Base-by-base conservation (phyloP, 1,140 invertebrate species). In the Pseudomyrmex concolor region DNA sequence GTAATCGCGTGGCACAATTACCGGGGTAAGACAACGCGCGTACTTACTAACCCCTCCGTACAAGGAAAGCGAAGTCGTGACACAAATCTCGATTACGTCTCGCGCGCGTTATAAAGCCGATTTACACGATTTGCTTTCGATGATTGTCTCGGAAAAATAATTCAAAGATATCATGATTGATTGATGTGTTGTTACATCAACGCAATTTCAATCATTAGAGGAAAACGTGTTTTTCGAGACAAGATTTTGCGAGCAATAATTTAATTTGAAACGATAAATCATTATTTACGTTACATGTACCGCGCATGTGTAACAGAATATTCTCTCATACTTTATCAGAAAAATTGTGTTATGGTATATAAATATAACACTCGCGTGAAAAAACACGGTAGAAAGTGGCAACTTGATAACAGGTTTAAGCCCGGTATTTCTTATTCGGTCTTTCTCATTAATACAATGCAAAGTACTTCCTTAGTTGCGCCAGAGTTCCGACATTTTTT, bases 41-140 rank as follows among this genome's bases (percentile, higher is more conserved):
- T 82, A 63, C 76, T 80, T 25, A 25, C 0, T 34, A 34, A 34
- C 34, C 34, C 34, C 3, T 1, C 90, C 90, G 84, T 91, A 92
- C 89, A 92, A 91, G 90, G 91, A 86, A 91, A 91, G 92, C 88
- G 86, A 82, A 92, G 89, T 91, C 90, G 89, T 92, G 91, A 91
- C 92, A 92, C 90, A 92, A 89, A 92, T 92, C 90, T 89, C 84
- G 87, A 90, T 86, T 90, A 90, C 88, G 84, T 55, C 48, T 43
- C 25, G 25, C 73, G 66, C 50, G 17, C 7, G 74, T 7, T 66
- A 15, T n/a, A 63, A 55, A 71, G 55, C 70, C 74, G 17, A 66
- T 19, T 66, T 76, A 34, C 13, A 66, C 19, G 13, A 77, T 55
- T 66, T n/a, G 67, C 22, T 54, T 77, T 55, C 60, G 43, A 45